phyloP scores from a whole-genome alignment of 2,888 invertebrate species.

The Oxystoma pomonae region DNA sequence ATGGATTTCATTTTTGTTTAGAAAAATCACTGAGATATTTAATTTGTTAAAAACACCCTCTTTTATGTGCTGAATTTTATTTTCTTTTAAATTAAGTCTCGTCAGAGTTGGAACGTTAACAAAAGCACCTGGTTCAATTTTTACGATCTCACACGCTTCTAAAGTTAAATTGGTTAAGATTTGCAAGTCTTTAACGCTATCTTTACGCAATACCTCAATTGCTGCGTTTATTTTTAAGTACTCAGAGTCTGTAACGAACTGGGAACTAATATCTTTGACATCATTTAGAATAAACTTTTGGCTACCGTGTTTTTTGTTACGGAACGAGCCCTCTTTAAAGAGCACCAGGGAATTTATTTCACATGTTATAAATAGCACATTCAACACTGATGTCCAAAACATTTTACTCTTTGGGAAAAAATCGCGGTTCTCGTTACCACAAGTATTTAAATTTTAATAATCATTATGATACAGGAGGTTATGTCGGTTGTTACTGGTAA shows the following conservation, averaged over 20 bases:
- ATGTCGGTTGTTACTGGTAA: background rate
- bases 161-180: constrained; percentile 29
- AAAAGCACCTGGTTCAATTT: constrained; percentile 27
- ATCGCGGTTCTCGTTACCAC: too few species aligned
- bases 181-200: constrained; percentile 29
- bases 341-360: constrained; percentile 7
- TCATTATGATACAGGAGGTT: background rate
- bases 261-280: constrained; percentile 13
- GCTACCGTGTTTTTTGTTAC: constrained; percentile 22
- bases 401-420: too few species aligned
- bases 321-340: constrained; percentile 26
- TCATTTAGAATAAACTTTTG: constrained; percentile 18
- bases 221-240: constrained; percentile 26
- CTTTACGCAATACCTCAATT: constrained; percentile 21
- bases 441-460: background rate
- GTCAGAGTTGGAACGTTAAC: constrained; percentile 25
- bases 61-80: constrained; percentile 25
- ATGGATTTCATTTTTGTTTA: constrained; percentile 30
- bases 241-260: background rate
- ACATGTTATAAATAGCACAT: too few species aligned
- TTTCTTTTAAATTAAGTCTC: constrained; percentile 27
- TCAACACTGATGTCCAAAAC: too few species aligned
- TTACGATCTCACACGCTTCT: constrained; percentile 21
- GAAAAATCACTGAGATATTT: constrained; percentile 20
- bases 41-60: constrained; percentile 30